These are phyloP conservation scores for Achlya flavicornis DNA, from an alignment of 2,888 invertebrate species.

Conservation along the genomic window DNA sequence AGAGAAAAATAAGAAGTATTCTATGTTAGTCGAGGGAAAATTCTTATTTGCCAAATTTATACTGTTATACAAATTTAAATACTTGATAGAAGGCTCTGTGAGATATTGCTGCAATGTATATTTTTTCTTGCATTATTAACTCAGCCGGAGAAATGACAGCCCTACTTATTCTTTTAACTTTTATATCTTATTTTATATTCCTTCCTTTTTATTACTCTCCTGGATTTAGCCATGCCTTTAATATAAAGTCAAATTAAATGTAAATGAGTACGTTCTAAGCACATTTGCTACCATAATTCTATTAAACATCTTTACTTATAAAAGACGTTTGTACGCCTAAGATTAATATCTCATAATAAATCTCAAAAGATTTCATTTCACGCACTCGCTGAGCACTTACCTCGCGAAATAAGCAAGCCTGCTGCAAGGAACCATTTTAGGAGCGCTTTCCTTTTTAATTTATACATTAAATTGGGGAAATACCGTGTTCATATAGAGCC, in stretches of 20 bases:
- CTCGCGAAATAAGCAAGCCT: slow-evolving; percentile 29
- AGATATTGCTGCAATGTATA: too few relatives aligned
- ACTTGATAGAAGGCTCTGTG: too few relatives aligned
- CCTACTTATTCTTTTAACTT: not conserved
- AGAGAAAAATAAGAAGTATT: too few relatives aligned
- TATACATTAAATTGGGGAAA: slow-evolving; percentile 50
- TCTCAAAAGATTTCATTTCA: slow-evolving; percentile 25
- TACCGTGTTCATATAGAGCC: slow-evolving; percentile 39
- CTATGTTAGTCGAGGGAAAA: too few relatives aligned
- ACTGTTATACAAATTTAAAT: too few relatives aligned
- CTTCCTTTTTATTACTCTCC: not conserved
- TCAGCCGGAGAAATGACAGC: not conserved
- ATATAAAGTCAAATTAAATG: not conserved
- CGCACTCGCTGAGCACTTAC: slow-evolving; percentile 20
- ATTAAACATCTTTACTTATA: slow-evolving; percentile 25
- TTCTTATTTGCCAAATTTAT: too few relatives aligned
- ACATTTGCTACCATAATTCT: slow-evolving; percentile 16
- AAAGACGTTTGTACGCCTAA: slow-evolving; percentile 29
- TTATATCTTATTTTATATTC: not conserved
- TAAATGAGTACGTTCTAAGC: slow-evolving; percentile 4
- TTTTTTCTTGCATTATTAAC: not conserved
- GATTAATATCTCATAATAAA: slow-evolving; percentile 36
- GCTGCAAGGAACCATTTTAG: slow-evolving; percentile 33
- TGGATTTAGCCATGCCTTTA: not conserved
- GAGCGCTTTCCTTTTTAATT: slow-evolving; percentile 41